Evolutionary conservation across 2,113 vertebrate genomes (phyloP).

Genomic region (Platanista minor): DNA sequence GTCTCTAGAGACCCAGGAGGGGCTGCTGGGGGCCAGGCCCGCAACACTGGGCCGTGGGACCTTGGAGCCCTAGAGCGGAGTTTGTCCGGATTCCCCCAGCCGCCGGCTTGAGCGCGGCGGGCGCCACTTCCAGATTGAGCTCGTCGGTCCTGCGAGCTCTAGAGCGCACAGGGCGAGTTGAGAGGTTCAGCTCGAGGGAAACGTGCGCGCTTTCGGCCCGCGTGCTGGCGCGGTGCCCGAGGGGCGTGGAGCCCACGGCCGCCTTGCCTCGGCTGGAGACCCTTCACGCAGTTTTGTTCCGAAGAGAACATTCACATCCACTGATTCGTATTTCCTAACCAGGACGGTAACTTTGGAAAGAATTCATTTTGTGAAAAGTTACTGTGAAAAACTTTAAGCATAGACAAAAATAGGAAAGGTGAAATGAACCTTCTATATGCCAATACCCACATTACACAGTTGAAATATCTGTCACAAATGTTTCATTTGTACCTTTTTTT

Average conservation of each 20-base stretch:
- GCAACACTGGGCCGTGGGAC: neutral
- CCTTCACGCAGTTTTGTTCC: neutral
- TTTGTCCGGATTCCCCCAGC: neutral
- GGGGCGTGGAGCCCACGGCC: neutral
- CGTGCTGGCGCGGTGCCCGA: neutral
- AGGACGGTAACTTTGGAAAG: neutral
- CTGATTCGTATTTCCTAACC: neutral
- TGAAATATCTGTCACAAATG: neutral
- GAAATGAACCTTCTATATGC: neutral
- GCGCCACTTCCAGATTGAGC: neutral
- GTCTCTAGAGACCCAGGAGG: neutral
- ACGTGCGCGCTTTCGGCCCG: neutral
- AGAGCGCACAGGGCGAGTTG: neutral
- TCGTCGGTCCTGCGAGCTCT: neutral
- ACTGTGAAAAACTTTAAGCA: neutral
- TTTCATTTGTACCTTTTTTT: neutral
- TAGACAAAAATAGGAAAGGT: neutral
- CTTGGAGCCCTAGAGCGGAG: neutral
- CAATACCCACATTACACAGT: neutral
- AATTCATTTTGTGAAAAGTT: slow-evolving; percentile 16
- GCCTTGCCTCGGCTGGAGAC: neutral
- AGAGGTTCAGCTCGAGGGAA: neutral
- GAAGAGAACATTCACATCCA: neutral
- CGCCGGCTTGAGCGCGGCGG: neutral
- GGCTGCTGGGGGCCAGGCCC: neutral